phyloP scores from a whole-genome alignment of 2,888 invertebrate species.

The Mythimna pallens region DNA sequence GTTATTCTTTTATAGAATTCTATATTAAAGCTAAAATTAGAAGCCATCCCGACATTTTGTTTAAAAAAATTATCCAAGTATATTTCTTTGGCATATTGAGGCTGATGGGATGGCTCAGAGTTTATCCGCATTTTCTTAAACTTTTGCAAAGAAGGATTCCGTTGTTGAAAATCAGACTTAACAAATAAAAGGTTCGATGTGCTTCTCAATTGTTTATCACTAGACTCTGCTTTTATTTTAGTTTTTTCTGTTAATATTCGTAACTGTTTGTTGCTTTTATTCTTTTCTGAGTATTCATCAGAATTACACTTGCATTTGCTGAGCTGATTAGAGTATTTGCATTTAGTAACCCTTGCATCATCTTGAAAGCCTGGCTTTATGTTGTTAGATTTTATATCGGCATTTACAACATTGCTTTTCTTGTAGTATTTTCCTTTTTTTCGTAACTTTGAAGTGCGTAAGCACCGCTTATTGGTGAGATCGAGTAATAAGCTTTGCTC shows the following conservation, averaged over 20 bases:
- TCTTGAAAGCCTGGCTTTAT: neutral
- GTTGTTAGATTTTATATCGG: conserved; percentile 2
- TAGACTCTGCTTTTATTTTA: conserved; percentile 34
- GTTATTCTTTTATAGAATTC: conserved; percentile 25
- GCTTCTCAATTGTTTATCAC: conserved; percentile 26
- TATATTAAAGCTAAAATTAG: conserved; percentile 48
- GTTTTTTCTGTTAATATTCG: conserved; percentile 9
- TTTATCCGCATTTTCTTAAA: conserved; percentile 21
- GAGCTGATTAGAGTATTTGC: neutral
- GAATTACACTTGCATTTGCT: neutral
- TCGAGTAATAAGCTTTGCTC: conserved; percentile 2
- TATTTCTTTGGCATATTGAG: conserved; percentile 6
- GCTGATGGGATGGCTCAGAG: conserved; percentile 11
- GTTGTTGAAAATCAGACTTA: conserved; percentile 23
- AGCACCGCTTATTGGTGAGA: conserved; percentile 17
- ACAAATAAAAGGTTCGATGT: conserved; percentile 7
- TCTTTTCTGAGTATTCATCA: conserved; percentile 1
- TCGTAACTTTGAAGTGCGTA: conserved; percentile 19
- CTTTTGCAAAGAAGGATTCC: conserved; percentile 5
- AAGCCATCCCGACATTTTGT: conserved; percentile 18
- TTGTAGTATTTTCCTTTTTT: conserved; percentile 13
- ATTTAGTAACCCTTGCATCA: neutral
- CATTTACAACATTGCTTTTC: conserved; percentile 15
- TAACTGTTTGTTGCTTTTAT: conserved; percentile 17
- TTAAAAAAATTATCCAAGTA: conserved; percentile 8